Base-by-base conservation (phyloP, 1,140 invertebrate species). In the Thereuonema tuberculata region DNA sequence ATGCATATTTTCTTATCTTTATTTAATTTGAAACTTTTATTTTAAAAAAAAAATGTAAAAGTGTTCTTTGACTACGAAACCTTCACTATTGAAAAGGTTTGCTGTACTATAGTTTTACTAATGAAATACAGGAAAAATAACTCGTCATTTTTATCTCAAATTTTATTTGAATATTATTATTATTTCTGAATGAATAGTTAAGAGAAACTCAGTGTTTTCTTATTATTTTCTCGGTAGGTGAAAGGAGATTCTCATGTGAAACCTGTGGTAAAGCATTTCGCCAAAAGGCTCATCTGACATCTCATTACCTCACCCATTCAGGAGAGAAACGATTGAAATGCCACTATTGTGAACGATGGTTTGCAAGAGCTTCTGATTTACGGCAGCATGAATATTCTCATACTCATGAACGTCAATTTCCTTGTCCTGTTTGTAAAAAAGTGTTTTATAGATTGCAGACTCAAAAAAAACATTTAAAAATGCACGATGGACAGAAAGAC, bases 251-350 rank as follows among this genome's bases (percentile, higher is more conserved):
- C 29, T 23, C 21, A 1, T 61, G 60, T 46, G 26, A 47, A 21
- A 27, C 37, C 12, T 61, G 60, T 24, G 53, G n/a, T 14, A 61
- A 61, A 58, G 20, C 54, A 15, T 61, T 61, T 28, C 56, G 56
- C 55, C 46, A 54, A 14, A 55, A 56, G 17, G 53, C 56, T 26
- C 52, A 61, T 47, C 53, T 61, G 23, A 37, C 23, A 12, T 47
- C 50, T 2, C 60, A 61, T 47, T 25, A 27, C 15, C 46, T 56
- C 2, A 61, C 60, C n/a, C 60, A 61, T 24, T 46, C 60, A 14
- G 60, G 60, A 15, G 60, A 61, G n/a, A 55, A 56, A 47, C 26
- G 29, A 27, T 37, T 37, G 24, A 37, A 61, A n/a, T 61, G 60
- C 43, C 43, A 47, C 53, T 46, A 23, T 47, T 61, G 60, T 29